These are phyloP conservation scores for Harmothoe impar DNA, from an alignment of 2,888 invertebrate species.

Conservation along the genomic window DNA sequence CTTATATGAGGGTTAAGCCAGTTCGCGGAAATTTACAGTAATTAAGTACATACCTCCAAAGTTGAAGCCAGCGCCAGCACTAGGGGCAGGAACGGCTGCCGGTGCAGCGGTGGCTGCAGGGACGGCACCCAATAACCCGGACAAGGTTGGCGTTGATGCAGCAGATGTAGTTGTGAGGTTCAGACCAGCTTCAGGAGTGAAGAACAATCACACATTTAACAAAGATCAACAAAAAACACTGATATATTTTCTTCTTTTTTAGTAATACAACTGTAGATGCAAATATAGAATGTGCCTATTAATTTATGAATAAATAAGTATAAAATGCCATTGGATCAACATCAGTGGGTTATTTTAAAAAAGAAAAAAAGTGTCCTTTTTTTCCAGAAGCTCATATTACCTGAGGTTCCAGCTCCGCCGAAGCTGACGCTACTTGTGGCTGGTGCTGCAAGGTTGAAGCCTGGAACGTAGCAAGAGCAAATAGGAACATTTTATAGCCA, in stretches of 20 bases:
- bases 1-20: too few species aligned
- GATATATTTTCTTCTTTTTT: too few species aligned
- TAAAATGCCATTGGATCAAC: too few species aligned
- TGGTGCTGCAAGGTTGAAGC: neutral
- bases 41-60: constrained; percentile 27
- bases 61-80: neutral
- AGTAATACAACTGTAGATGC: too few species aligned
- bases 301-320: too few species aligned
- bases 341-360: too few species aligned
- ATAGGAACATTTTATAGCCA: neutral
- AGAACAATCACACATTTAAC: neutral
- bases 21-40: too few species aligned
- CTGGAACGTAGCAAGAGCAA: neutral
- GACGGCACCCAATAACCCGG: neutral
- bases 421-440: neutral
- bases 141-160: constrained; percentile 4
- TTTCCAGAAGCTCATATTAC: too few species aligned
- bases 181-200: neutral
- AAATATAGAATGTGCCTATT: too few species aligned
- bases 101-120: neutral
- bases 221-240: neutral
- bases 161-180: neutral
- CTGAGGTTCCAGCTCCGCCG: neutral
- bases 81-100: neutral
- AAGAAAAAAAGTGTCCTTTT: too few species aligned